Conservation (phyloP, 2,113 vertebrate genomes). For the Colius striatus region DNA sequence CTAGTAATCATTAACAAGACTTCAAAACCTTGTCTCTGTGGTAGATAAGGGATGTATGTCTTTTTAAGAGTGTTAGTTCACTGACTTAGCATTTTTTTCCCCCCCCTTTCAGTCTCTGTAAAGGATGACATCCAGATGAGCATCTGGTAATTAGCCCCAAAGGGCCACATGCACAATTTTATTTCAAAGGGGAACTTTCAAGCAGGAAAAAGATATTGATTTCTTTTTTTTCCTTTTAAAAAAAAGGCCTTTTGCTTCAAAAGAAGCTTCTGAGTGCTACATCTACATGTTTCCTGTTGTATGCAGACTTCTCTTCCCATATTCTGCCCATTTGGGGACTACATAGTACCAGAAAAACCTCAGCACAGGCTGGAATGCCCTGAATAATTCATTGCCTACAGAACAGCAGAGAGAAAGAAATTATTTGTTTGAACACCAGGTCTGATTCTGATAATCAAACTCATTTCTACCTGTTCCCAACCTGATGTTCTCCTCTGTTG, state of each 20-base stretch:
- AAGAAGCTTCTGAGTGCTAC: neutral
- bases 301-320: neutral
- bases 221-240: neutral
- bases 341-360: neutral
- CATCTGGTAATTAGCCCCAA: constrained; percentile 43
- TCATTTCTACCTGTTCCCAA: neutral
- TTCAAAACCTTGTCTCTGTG: neutral
- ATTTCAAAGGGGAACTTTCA: constrained; percentile 30
- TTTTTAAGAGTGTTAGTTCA: neutral
- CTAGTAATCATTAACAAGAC: neutral
- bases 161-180: neutral
- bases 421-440: neutral
- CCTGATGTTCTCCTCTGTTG: neutral
- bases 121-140: neutral
- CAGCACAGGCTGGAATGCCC: neutral
- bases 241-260: neutral
- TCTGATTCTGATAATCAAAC: neutral
- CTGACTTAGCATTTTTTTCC: neutral
- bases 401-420: neutral
- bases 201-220: constrained; percentile 2
- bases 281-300: neutral
- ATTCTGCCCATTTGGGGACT: neutral
- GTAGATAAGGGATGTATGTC: neutral
- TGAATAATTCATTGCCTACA: neutral
- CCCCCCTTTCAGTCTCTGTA: neutral